Evolutionary conservation across 2,888 invertebrate species (phyloP).

Genomic region (Sthenelais limicola): DNA sequence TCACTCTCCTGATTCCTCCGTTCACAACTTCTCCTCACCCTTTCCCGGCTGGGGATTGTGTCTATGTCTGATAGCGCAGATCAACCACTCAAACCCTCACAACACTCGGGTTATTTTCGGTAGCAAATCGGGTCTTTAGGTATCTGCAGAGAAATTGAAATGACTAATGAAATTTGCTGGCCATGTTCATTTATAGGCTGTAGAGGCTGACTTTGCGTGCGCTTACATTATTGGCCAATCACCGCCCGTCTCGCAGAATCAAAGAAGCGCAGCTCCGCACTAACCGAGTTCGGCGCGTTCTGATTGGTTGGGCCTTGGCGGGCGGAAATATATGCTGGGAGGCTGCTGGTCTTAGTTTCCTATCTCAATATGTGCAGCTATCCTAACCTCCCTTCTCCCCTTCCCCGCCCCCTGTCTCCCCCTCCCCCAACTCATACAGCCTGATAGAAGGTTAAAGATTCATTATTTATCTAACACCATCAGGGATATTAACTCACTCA

Average conservation of each 20-base stretch:
- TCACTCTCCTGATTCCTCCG: too few species aligned
- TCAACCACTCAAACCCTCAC: constrained; percentile 6
- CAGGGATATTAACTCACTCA: too few species aligned
- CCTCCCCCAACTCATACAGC: too few species aligned
- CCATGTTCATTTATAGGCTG: constrained; percentile 42
- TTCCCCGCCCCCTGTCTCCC: too few species aligned
- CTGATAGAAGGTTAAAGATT: too few species aligned
- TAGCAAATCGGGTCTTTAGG: constrained; percentile 42
- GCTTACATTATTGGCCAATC: constrained; percentile 41
- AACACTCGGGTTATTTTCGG: constrained; percentile 31
- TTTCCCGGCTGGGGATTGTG: background rate
- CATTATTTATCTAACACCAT: too few species aligned
- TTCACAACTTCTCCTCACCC: constrained; percentile 2
- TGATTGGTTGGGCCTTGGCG: constrained; percentile 41
- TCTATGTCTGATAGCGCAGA: background rate
- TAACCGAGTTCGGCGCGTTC: constrained; percentile 42
- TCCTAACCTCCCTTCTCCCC: too few species aligned
- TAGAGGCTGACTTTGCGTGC: constrained; percentile 31
- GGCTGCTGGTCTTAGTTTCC: too few species aligned
- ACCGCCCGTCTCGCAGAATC: constrained; percentile 35
- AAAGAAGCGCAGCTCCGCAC: constrained; percentile 25
- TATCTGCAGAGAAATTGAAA: constrained; percentile 44
- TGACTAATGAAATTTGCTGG: constrained; percentile 44
- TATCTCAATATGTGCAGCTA: too few species aligned
- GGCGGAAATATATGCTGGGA: constrained; percentile 36